Conservation (phyloP, 1,140 invertebrate species). For the Sycophaga agraensis region DNA sequence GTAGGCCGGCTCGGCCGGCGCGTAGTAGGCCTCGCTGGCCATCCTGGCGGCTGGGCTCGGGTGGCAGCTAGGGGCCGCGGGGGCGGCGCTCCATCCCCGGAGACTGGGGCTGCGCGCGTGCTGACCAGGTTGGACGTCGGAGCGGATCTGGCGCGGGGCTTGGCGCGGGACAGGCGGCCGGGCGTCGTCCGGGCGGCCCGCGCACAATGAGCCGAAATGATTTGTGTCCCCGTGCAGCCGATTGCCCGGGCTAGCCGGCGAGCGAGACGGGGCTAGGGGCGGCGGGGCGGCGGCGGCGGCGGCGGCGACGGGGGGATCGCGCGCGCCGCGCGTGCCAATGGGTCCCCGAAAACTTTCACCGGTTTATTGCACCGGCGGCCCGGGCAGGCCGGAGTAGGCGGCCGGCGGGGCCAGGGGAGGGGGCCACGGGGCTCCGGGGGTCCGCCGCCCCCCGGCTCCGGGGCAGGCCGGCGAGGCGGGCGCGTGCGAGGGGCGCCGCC, state of each 20-base stretch:
- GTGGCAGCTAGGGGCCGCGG: too few relatives aligned
- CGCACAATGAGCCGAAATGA: conserved; percentile 43
- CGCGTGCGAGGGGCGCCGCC: conserved; percentile 15
- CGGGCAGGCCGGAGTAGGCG: conserved; percentile 13
- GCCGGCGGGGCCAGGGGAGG: conserved; percentile 10
- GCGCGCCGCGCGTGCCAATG: conserved; percentile 49
- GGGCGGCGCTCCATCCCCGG: not conserved
- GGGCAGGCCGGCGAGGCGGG: not conserved
- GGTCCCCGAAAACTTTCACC: conserved; percentile 47
- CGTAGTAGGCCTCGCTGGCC: conserved; percentile 36
- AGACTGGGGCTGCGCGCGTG: too few relatives aligned
- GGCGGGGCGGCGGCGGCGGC: conserved; percentile 18
- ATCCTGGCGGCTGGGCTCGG: conserved; percentile 19
- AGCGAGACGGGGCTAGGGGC: conserved; percentile 2
- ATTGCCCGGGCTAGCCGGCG: conserved; percentile 32
- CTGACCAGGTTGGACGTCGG: not conserved
- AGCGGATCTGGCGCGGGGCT: not conserved
- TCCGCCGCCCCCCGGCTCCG: conserved; percentile 3
- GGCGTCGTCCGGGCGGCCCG: conserved; percentile 9
- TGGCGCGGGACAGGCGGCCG: not conserved
- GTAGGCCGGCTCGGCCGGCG: conserved; percentile 31
- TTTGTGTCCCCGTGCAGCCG: conserved; percentile 41
- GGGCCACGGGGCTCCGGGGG: not conserved
- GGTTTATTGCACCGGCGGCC: conserved; percentile 37
- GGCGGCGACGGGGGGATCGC: conserved; percentile 3